A percentile compares a stretch with the other conserved stretches of the same genome.
Conservation (phyloP, 2,797 vertebrate genomes). For the Bovichtus diacanthus region DNA sequence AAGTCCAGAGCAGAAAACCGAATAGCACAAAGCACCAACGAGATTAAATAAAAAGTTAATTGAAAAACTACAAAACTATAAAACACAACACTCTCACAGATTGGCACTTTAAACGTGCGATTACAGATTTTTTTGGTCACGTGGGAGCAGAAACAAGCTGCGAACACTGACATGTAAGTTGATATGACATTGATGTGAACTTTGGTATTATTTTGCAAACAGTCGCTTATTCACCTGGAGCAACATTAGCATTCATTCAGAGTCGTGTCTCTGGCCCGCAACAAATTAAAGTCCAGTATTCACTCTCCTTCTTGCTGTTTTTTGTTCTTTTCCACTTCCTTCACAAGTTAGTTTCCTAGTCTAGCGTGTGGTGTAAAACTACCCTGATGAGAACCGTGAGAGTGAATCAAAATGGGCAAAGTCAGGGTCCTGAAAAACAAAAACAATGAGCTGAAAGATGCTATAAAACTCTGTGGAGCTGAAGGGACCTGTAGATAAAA, state of each 20-base stretch:
- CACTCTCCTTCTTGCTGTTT: neutral
- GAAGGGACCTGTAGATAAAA: neutral
- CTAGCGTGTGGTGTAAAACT: too few species aligned
- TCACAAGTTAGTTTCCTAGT: neutral
- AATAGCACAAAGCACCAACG: neutral
- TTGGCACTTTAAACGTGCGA: neutral
- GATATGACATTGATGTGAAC: too few species aligned
- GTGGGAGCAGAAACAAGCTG: neutral
- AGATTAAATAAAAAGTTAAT: fast-evolving
- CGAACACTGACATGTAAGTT: neutral
- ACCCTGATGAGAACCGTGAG: too few species aligned
- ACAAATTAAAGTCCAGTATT: neutral
- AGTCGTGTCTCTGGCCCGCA: neutral
- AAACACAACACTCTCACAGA: neutral
- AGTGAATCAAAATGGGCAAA: neutral
- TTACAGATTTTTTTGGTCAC: neutral
- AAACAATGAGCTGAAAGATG: neutral
- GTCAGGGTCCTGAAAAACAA: neutral
- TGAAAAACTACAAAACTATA: neutral
- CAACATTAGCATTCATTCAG: neutral
- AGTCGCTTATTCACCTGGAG: neutral
- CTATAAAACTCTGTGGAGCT: neutral
- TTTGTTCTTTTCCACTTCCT: neutral
- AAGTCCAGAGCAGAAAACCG: neutral
- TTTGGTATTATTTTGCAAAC: neutral